Evolutionary conservation across 2,113 vertebrate genomes (phyloP).

Genomic region (Ceyx melanurus): DNA sequence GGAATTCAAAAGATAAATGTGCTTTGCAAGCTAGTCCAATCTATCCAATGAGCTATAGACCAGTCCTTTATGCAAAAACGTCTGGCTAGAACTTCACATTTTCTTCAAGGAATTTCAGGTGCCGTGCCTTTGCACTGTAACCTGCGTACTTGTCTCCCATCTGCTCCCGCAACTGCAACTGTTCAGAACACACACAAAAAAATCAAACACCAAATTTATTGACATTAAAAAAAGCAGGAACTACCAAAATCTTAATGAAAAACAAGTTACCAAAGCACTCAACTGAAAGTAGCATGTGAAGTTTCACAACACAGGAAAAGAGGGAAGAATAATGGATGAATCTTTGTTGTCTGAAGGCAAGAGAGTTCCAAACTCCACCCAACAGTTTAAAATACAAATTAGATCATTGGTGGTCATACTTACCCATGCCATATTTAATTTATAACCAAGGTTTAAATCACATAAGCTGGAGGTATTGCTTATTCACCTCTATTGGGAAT

Average conservation of each 20-base stretch:
- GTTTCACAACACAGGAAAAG: neutral
- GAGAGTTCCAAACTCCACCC: neutral
- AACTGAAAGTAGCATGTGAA: neutral
- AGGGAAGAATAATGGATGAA: neutral
- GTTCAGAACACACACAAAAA: conserved; percentile 28
- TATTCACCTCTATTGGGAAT: neutral
- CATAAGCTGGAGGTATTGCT: neutral
- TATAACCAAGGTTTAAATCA: neutral
- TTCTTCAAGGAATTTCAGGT: conserved; percentile 96
- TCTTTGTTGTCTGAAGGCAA: neutral
- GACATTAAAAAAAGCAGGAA: neutral
- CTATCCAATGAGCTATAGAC: neutral
- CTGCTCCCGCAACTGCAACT: conserved; percentile 82
- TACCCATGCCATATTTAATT: neutral
- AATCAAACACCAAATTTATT: neutral
- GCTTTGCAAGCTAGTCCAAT: neutral
- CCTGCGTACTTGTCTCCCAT: conserved; percentile 88
- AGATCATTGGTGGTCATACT: neutral
- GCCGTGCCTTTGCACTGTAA: conserved; percentile 89
- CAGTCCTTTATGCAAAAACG: neutral
- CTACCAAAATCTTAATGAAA: neutral
- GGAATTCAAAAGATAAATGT: neutral
- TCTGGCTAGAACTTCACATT: conserved; percentile 78
- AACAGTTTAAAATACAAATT: neutral
- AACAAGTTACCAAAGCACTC: neutral